Conservation (phyloP, 2,113 vertebrate species). For the Amphiprion ocellaris region DNA sequence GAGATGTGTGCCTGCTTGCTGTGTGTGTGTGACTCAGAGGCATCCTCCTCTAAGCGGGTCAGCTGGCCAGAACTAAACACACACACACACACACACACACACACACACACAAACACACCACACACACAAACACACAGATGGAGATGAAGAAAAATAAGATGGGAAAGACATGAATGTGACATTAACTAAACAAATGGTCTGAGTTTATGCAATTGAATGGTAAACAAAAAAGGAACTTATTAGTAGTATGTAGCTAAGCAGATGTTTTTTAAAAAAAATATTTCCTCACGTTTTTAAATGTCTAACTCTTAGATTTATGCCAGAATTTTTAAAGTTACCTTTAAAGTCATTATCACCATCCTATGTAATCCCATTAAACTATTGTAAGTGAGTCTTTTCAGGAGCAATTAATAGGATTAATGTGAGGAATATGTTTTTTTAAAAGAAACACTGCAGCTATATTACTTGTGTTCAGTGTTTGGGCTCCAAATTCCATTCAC, state of each 20-base stretch:
- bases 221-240: not conserved
- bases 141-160: slow-evolving; percentile 30
- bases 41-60: slow-evolving; percentile 88
- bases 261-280: not conserved
- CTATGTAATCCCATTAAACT: no score
- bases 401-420: no score
- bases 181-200: slow-evolving; percentile 18
- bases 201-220: not conserved
- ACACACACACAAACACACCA: slow-evolving; percentile 66
- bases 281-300: not conserved
- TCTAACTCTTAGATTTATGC: not conserved
- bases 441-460: no score
- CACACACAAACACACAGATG: slow-evolving; percentile 61
- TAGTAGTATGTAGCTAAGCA: no score
- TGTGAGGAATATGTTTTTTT: no score
- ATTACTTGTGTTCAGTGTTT: no score
- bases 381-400: no score
- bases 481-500: no score
- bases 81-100: slow-evolving; percentile 83
- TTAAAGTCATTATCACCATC: no score
- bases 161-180: slow-evolving; percentile 32
- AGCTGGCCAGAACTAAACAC: slow-evolving; percentile 85
- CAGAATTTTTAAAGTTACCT: not conserved
- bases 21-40: slow-evolving; percentile 75
- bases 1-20: slow-evolving; percentile 63